Base-by-base conservation (phyloP, 2,888 invertebrate species). In the Scelioninae gen. 1 region DNA sequence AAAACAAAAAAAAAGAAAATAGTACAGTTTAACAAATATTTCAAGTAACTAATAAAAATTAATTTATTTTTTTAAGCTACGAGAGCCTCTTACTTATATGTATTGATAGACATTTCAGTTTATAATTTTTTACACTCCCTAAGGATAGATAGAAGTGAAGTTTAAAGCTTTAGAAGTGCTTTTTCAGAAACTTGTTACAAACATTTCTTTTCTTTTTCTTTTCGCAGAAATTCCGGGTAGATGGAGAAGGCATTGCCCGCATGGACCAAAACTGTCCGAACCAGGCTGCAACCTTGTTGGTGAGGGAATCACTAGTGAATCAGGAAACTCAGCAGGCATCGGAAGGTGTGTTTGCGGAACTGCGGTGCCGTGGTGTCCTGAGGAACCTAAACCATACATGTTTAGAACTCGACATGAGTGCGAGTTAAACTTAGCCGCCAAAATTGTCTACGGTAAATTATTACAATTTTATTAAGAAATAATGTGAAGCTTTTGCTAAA, bases 301-400 rank as follows among this genome's bases (percentile, higher is more conserved):
- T 34, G 92, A 92, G 71, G 90, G 89, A n/a, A 78, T 83, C 49
- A 77, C 85, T 34, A 51, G 65, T 49, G 85, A 83, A 40, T 84
- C 82, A 68, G 88, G 84, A 85, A 88, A 86, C 49, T 84, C 81
- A 9, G 86, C 84, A 47, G 86, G 87, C 43, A 87, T 85, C 51
- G 92, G 91, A 55, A 90, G 86, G 76, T 92, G 92, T 84, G 89
- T 91, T 43, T 92, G 92, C 78, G 92, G 92, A 65, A 89, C 88
- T 6, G 86, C 90, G 43, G 91, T 92, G 15, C 90, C 86, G 10
- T 92, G 92, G 92, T 92, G 92, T 71, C 90, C 91, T 29, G 89
- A 86, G 32, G 91, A 92, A 77, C 88, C 91, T 0, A 87, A 85
- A 65, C 92, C 92, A 13, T 92, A 92, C 86, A 88, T 87, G 60